Conservation (phyloP, 2,797 vertebrate species). For the Pantherophis vulpinus region DNA sequence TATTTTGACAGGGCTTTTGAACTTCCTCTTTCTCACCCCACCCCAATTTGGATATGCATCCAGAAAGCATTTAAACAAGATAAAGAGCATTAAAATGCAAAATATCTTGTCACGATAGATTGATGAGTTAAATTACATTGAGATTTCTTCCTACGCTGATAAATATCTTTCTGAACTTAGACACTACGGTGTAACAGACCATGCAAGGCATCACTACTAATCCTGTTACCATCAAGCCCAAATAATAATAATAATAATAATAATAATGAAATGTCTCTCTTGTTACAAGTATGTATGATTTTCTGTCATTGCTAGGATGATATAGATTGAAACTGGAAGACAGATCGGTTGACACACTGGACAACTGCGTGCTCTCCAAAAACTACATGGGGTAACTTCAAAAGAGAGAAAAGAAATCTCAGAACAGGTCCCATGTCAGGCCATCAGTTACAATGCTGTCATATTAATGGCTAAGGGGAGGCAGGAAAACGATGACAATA, state of each 20-base stretch:
- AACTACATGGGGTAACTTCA: constrained; percentile 63
- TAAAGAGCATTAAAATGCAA: constrained; percentile 53
- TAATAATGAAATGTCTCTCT: constrained; percentile 33
- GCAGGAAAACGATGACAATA: constrained; percentile 66
- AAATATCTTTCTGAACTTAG: constrained; percentile 64
- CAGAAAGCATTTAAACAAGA: constrained; percentile 53
- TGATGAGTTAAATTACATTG: constrained; percentile 57
- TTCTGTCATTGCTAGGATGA: constrained; percentile 56
- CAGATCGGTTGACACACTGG: constrained; percentile 43
- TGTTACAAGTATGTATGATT: constrained; percentile 52
- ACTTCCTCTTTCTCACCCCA: constrained; percentile 33
- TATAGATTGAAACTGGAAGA: constrained; percentile 53
- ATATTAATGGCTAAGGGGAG: constrained; percentile 73
- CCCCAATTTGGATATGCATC: constrained; percentile 42
- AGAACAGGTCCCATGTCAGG: constrained; percentile 67
- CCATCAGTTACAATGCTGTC: constrained; percentile 73
- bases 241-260: constrained; percentile 6
- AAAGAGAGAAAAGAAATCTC: constrained; percentile 63
- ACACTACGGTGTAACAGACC: constrained; percentile 52
- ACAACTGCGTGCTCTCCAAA: constrained; percentile 54
- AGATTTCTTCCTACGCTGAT: constrained; percentile 57
- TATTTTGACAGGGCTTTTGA: constrained; percentile 49
- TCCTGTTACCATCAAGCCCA: constrained; percentile 58
- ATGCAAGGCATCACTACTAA: constrained; percentile 49
- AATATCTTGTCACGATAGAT: constrained; percentile 48